A percentile compares a stretch with the other conserved stretches of the same genome.
phyloP scores from a whole-genome alignment of 1,140 invertebrate species.

The Bombus ignitus region DNA sequence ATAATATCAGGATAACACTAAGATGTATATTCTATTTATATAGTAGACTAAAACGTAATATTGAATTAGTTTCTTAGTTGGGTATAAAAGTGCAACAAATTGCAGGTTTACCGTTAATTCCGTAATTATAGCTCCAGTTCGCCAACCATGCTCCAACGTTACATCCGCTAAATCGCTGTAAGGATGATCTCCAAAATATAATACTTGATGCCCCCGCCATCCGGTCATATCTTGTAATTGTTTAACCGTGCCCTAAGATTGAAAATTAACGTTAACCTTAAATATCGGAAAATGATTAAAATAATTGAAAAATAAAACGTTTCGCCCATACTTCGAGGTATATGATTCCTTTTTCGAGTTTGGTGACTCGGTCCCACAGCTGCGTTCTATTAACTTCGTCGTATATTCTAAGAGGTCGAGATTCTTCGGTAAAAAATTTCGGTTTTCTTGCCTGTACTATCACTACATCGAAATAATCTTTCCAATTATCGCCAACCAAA shows the following conservation, averaged over 20 bases:
- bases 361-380: conserved; percentile 95
- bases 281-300: neutral
- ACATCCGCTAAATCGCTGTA: conserved; percentile 98
- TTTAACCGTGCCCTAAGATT: conserved; percentile 92
- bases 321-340: conserved; percentile 92
- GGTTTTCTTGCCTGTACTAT: conserved; percentile 98
- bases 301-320: neutral
- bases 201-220: conserved; percentile 95
- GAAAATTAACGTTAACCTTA: neutral
- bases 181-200: conserved; percentile 99
- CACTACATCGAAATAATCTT: conserved; percentile 95
- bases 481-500: conserved; percentile 95
- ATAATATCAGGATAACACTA: neutral
- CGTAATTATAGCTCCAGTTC: conserved; percentile 98
- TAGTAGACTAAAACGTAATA: no score
- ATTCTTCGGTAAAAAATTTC: conserved; percentile 96
- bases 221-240: conserved; percentile 95
- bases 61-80: neutral
- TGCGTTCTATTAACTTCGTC: conserved; percentile 91
- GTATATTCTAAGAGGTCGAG: conserved; percentile 94
- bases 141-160: conserved; percentile 97
- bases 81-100: neutral
- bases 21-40: no score
- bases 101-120: conserved; percentile 88
- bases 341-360: conserved; percentile 93